phyloP scores from a whole-genome alignment of 2,113 vertebrate species.

The Prunella himalayana region DNA sequence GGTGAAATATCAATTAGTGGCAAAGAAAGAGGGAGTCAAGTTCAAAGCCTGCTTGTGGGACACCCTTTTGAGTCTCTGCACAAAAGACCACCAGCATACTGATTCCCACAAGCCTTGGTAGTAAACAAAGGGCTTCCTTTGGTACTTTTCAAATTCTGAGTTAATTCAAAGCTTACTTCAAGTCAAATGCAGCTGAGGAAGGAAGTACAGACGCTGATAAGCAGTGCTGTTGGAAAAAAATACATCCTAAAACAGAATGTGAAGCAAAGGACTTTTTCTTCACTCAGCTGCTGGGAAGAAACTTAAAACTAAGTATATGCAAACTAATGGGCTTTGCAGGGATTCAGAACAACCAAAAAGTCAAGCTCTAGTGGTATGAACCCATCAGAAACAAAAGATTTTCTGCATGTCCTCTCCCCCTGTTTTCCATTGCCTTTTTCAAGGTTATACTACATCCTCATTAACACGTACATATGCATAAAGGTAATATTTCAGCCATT shows the following conservation, averaged over 20 bases:
- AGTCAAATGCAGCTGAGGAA: neutral
- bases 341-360: neutral
- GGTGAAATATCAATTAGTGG: neutral
- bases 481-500: neutral
- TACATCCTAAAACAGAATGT: neutral
- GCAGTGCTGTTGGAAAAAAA: neutral
- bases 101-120: neutral
- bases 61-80: neutral
- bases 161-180: neutral
- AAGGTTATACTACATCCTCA: neutral
- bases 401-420: neutral
- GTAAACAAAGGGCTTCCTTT: neutral
- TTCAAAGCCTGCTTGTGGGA: neutral
- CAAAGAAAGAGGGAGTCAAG: neutral
- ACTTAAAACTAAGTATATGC: neutral
- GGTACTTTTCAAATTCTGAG: neutral
- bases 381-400: neutral
- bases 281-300: neutral
- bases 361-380: neutral
- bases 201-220: neutral
- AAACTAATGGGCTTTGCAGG: neutral
- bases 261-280: neutral
- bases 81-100: neutral
- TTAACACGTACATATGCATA: neutral
- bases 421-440: neutral